Base-by-base conservation (phyloP, 2,797 vertebrate genomes). In the Phataginus tricuspis region DNA sequence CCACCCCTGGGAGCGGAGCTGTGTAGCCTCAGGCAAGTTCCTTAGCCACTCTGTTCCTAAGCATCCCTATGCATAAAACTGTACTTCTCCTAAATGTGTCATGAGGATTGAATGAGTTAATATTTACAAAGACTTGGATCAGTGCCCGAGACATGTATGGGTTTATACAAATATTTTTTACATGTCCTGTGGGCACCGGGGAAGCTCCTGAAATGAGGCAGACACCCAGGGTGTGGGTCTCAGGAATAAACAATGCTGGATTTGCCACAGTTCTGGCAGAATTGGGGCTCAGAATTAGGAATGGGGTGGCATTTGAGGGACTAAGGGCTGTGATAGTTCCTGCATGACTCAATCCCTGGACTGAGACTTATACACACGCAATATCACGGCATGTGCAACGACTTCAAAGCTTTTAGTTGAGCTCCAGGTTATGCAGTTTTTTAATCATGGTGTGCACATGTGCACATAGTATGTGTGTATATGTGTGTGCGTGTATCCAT, bases 101-200 rank as follows among this genome's bases (percentile, higher is more conserved):
- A 7, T 12, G 21, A 45, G 14, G 29, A n/a, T 23, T 1, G 13
- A 31, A 11, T 29, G 23, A 34, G 63, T 14, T 23, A n/a, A 14
- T 45, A 9, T n/a, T 23, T 18, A n/a, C 39, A n/a, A 59, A 63
- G 29, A 8, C 51, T 27, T 14, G 27, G 49, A 23, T 13, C 5
- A 27, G 68, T 13, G 55, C 0, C 19, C 3, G 13, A 18, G 8
- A 6, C 31, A 5, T 5, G 59, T 0, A 4, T 14, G 9, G 23
- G 16, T 2, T 2, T 2, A 0, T 7, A 13, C 15, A 37, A 11
- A 21, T 29, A 14, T 7, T 12, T 12, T 5, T 3, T 6, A 39
- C 1, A 57, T 5, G 18, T 39, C 12, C 15, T 27, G 0, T 2
- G 29, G 21, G 23, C 25, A 2, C 31, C 0, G 0, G 21, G 69